phyloP scores from a whole-genome alignment of 2,888 invertebrate genomes.

The Heliconius ismenius region DNA sequence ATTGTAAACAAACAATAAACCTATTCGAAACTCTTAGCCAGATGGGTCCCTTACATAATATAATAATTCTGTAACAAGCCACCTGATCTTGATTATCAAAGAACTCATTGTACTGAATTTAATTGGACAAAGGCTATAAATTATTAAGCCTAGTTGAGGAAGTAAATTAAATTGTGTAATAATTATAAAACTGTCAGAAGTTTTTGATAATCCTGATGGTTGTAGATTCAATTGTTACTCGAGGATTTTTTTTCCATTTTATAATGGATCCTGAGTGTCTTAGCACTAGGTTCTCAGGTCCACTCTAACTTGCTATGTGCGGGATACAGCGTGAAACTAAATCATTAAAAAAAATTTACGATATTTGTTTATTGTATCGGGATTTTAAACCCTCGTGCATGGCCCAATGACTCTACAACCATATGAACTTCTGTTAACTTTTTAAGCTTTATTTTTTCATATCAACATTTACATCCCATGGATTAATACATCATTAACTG shows the following conservation, averaged over 20 bases:
- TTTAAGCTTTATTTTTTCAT: conserved; percentile 15
- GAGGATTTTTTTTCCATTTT: not conserved
- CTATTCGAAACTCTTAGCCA: conserved; percentile 15
- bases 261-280: not conserved
- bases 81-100: conserved; percentile 25
- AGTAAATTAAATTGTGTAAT: not conserved
- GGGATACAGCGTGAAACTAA: not conserved
- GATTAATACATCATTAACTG: conserved; percentile 14
- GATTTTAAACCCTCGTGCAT: not conserved
- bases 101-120: conserved; percentile 14
- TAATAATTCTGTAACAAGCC: conserved; percentile 14
- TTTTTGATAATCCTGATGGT: not conserved
- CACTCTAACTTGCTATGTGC: too few relatives aligned
- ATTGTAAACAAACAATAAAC: not conserved
- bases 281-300: not conserved
- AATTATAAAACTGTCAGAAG: not conserved
- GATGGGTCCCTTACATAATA: conserved; percentile 25
- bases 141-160: not conserved
- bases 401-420: not conserved
- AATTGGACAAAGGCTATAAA: conserved; percentile 5
- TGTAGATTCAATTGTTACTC: not conserved
- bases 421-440: not conserved
- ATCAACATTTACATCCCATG: conserved; percentile 18
- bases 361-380: not conserved
- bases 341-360: not conserved